Evolutionary conservation across 2,888 invertebrate species (phyloP).

Genomic region (Drosophila rubida): DNA sequence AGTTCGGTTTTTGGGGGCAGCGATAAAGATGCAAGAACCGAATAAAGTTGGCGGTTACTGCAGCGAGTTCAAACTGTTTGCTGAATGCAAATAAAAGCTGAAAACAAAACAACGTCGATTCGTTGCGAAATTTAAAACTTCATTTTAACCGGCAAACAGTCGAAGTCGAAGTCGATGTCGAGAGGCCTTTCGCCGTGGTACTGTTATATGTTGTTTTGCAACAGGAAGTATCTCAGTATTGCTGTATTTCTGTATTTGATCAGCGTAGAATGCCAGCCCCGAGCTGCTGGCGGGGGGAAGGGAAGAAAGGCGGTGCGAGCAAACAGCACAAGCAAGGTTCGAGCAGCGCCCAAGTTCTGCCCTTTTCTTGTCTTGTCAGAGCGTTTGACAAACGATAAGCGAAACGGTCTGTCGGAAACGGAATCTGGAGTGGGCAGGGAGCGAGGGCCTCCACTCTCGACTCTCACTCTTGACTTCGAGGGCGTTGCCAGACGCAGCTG

Average conservation of each 20-base stretch:
- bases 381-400: constrained; percentile 73
- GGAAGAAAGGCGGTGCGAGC: constrained; percentile 11
- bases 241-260: constrained; percentile 15
- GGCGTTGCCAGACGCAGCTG: constrained; percentile 65
- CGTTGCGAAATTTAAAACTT: constrained; percentile 69
- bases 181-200: constrained; percentile 55
- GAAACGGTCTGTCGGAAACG: constrained; percentile 32
- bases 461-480: constrained; percentile 24
- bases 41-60: constrained; percentile 67
- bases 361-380: constrained; percentile 77
- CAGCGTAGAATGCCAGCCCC: constrained; percentile 11
- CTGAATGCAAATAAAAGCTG: constrained; percentile 66
- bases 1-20: constrained; percentile 11
- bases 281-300: no score
- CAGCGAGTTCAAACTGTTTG: constrained; percentile 67
- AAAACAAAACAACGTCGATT: constrained; percentile 1
- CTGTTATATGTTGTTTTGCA: constrained; percentile 56
- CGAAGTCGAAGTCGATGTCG: constrained; percentile 15
- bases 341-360: constrained; percentile 56
- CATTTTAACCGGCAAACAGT: constrained; percentile 56
- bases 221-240: constrained; percentile 16
- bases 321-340: constrained; percentile 42
- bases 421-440: constrained; percentile 22
- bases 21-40: constrained; percentile 70
- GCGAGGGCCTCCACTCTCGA: constrained; percentile 3